A percentile compares a stretch with the other conserved stretches of the same genome.
These are phyloP conservation scores for Steromphala cineraria DNA, from an alignment of 2,888 invertebrate genomes.

Conservation along the genomic window DNA sequence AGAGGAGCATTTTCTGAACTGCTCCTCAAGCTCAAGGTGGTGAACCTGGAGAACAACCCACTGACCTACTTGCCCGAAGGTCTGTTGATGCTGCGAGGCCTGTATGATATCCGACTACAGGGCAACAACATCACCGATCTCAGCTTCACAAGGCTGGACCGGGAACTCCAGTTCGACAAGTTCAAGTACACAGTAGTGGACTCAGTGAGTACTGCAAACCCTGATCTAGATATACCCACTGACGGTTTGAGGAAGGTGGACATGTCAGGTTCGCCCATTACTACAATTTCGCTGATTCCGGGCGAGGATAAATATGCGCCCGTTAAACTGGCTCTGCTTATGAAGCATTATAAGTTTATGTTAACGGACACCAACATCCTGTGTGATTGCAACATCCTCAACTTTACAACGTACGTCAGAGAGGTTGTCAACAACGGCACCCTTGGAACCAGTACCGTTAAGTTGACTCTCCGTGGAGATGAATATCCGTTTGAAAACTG, in stretches of 20 bases:
- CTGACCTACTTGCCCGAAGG: background rate
- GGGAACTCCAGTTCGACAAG: background rate
- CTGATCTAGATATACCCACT: background rate
- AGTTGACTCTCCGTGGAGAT: background rate
- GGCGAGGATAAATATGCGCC: background rate
- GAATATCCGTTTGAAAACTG: conserved; percentile 1
- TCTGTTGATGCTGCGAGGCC: background rate
- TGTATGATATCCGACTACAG: background rate
- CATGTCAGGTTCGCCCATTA: background rate
- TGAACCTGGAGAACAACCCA: conserved; percentile 4
- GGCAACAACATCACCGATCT: background rate
- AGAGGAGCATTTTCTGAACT: background rate
- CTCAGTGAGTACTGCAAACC: background rate
- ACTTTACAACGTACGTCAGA: background rate
- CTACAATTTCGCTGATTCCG: background rate
- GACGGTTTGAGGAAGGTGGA: background rate
- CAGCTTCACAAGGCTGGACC: background rate
- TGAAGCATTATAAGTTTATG: conserved; percentile 21
- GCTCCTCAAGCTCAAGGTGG: background rate
- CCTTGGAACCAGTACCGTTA: background rate
- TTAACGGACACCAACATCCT: background rate
- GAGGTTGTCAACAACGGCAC: background rate
- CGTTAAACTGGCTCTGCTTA: background rate
- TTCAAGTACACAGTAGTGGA: background rate
- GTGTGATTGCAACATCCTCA: conserved; percentile 16